A percentile compares a stretch with the other conserved stretches of the same genome.
Conservation (phyloP, 1,140 invertebrate genomes). For the Trinorchestia longiramus region DNA sequence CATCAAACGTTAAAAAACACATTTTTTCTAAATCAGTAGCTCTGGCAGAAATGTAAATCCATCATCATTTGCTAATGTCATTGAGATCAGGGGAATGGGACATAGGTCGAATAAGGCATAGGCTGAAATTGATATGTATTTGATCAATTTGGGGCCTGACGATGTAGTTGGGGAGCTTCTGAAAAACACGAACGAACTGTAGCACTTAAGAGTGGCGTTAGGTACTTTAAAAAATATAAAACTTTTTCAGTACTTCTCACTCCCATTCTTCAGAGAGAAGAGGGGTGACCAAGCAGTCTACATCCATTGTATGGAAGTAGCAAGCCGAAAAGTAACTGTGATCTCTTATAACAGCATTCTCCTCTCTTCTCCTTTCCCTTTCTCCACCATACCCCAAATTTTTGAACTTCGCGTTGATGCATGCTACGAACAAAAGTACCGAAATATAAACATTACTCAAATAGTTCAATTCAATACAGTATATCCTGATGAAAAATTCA, state of each 20-base stretch:
- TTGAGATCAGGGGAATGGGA: neutral
- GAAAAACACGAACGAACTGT: no score
- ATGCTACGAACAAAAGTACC: neutral
- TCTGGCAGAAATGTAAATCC: neutral
- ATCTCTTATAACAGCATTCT: neutral
- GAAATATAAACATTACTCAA: neutral
- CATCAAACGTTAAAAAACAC: neutral
- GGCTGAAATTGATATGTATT: neutral
- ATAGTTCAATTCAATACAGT: neutral
- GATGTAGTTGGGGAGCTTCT: no score
- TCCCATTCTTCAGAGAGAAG: neutral
- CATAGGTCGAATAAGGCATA: neutral
- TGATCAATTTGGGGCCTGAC: neutral
- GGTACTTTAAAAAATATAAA: neutral
- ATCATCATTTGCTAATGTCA: neutral
- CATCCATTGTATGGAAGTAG: neutral
- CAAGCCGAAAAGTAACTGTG: no score
- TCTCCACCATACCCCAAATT: neutral
- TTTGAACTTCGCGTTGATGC: neutral
- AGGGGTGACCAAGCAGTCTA: neutral
- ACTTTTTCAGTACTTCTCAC: neutral
- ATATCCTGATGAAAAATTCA: neutral
- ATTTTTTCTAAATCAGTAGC: neutral
- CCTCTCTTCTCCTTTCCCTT: neutral
- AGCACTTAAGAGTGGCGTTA: neutral